Evolutionary conservation across 2,797 vertebrate species (phyloP).

Genomic region (Pangasius larnaudii): DNA sequence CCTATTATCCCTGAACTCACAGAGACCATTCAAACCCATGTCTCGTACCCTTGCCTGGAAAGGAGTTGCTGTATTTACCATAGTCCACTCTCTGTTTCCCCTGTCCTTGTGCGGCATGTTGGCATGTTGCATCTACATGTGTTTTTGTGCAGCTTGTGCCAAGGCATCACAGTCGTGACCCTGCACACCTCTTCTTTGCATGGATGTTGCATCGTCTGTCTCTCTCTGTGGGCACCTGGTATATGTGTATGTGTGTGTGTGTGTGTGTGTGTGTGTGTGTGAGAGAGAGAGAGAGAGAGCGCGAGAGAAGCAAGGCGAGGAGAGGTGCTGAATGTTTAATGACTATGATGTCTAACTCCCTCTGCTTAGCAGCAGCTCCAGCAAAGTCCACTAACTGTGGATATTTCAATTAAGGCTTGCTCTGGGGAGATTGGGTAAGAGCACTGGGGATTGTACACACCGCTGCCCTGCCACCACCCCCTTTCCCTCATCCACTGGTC

Average conservation of each 20-base stretch:
- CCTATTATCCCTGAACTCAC: constrained; percentile 50
- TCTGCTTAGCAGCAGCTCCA: constrained; percentile 52
- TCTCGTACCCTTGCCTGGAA: not conserved
- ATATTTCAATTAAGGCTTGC: constrained; percentile 69
- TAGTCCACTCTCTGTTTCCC: not conserved
- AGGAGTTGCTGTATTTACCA: constrained; percentile 26
- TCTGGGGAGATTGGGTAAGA: constrained; percentile 70
- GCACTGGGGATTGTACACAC: constrained; percentile 68
- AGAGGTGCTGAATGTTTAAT: constrained; percentile 48
- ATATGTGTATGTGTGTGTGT: constrained; percentile 23
- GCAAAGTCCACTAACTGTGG: constrained; percentile 59
- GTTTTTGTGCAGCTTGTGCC: constrained; percentile 22
- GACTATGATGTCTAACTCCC: constrained; percentile 42
- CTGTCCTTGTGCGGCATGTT: not conserved
- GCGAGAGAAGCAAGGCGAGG: constrained; percentile 36
- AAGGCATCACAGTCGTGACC: constrained; percentile 29
- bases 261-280: constrained; percentile 2
- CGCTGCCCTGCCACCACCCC: constrained; percentile 57
- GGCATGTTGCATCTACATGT: constrained; percentile 22
- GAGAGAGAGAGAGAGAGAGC: constrained; percentile 14
- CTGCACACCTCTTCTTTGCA: constrained; percentile 19
- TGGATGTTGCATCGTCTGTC: constrained; percentile 8
- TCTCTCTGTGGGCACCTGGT: constrained; percentile 23
- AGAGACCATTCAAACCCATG: constrained; percentile 36
- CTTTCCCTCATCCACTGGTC: constrained; percentile 36